phyloP scores from a whole-genome alignment of 2,888 invertebrate species.

The Cancer borealis region DNA sequence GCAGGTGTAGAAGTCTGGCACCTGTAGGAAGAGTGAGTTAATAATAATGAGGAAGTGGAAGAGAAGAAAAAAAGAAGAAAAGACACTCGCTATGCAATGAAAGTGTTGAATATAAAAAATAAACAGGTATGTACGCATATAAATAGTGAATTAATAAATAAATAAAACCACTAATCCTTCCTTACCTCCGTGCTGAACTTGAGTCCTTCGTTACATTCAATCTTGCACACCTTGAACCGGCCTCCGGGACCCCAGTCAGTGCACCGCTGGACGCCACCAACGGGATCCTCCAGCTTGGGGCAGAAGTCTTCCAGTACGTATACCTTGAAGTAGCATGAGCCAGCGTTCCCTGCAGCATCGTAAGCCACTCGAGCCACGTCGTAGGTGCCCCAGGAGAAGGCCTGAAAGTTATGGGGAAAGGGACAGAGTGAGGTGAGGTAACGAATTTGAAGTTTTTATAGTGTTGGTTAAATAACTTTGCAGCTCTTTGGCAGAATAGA shows the following conservation, averaged over 20 bases:
- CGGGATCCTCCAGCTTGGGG: slow-evolving; percentile 91
- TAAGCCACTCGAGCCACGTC: slow-evolving; percentile 96
- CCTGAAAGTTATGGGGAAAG: slow-evolving; percentile 79
- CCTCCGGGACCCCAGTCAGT: slow-evolving; percentile 98
- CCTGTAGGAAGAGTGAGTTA: slow-evolving; percentile 83
- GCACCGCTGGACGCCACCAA: slow-evolving; percentile 94
- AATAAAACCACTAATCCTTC: background rate
- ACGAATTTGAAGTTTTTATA: background rate
- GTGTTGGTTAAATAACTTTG: too few species aligned
- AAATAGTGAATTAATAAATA: background rate
- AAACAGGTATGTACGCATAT: background rate
- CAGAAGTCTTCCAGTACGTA: slow-evolving; percentile 96
- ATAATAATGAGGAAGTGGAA: background rate
- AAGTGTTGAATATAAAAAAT: background rate
- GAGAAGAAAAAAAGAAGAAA: background rate
- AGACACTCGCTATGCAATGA: background rate
- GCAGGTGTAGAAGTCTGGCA: slow-evolving; percentile 98
- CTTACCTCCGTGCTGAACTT: slow-evolving; percentile 85
- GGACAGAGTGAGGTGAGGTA: background rate
- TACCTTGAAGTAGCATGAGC: slow-evolving; percentile 94
- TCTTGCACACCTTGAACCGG: slow-evolving; percentile 96
- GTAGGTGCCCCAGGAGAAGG: slow-evolving; percentile 93
- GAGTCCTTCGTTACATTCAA: slow-evolving; percentile 89
- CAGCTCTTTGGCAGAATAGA: background rate
- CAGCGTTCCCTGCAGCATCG: slow-evolving; percentile 94